Evolutionary conservation across 35 echinoderm and acorn worm genomes (phyloP).

Genomic region (Apostichopus japonicus): DNA sequence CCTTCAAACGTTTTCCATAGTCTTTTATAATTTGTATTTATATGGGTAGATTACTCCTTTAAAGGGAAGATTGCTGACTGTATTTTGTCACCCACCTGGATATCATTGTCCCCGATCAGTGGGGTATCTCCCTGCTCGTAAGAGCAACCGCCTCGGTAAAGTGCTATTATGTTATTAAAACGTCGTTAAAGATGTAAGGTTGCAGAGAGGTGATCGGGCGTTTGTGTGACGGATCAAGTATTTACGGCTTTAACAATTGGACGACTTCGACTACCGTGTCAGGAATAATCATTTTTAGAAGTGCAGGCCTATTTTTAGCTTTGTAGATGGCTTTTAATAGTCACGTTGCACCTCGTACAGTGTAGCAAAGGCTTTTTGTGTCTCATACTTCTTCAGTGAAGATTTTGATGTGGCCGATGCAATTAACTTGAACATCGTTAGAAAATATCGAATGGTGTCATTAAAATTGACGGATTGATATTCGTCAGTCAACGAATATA

Average conservation of each 20-base stretch:
- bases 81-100: not conserved
- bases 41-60: not conserved
- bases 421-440: too few relatives aligned
- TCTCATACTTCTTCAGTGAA: too few relatives aligned
- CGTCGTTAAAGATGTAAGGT: slow-evolving; percentile 16
- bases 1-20: too few relatives aligned
- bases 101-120: not conserved
- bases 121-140: not conserved
- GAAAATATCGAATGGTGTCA: too few relatives aligned
- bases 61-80: slow-evolving; percentile 6
- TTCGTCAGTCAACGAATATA: too few relatives aligned
- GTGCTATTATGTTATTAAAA: slow-evolving; percentile 29
- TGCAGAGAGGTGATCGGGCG: not conserved
- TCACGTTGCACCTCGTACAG: not conserved
- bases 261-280: not conserved
- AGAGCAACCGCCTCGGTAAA: not conserved
- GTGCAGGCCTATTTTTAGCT: not conserved
- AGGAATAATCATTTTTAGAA: not conserved
- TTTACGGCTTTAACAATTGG: not conserved
- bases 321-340: not conserved
- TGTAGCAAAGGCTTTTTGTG: too few relatives aligned
- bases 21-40: too few relatives aligned
- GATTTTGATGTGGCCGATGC: too few relatives aligned
- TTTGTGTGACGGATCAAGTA: not conserved
- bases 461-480: too few relatives aligned